Base-by-base conservation (phyloP, 2,888 invertebrate species). In the Thymelicus sylvestris region DNA sequence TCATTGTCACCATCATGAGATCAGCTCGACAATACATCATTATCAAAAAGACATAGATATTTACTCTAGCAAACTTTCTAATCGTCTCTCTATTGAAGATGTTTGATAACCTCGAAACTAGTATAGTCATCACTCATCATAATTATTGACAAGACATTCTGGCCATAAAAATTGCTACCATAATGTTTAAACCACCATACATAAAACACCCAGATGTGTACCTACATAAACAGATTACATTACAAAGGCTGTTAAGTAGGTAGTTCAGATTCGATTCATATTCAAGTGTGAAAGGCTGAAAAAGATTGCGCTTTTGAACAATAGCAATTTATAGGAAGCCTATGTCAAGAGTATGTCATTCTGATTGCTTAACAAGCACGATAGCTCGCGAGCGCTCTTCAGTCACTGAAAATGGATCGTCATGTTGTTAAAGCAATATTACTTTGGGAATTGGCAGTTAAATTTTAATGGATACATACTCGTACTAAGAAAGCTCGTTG, bases 311-410 rank as follows among this genome's bases (percentile, higher is more conserved):
- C 75, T 74, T 76, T 74, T 74, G 74, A 74, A 65, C 73, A 74
- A 71, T 75, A 74, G 69, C 74, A 75, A 77, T 78, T 77, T 76
- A 77, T 76, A 77, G 76, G 74, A 76, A 77, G 74, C 41, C 74
- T 74, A 74, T 74, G 75, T 75, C 74, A 71, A 78, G 76, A 76
- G 76, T 72, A 68, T 72, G 50, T 65, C 65, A 41, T 65, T 65
- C 52, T 19, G 50, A 65, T 41, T 52, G 52, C 65, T 60, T 60
- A 52, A 65, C 65, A 65, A 55, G 55, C 65, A 52, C 39, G 50
- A 41, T 55, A 65, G 24, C 41, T 65, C 15, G 39, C 55, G 55
- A 52, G 65, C 38, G 39, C 55, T 65, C 65, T 55, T 65, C 55
- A 65, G 38, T 39, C 12, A 39, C 39, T 55, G 52, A 55, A 41